Evolutionary conservation across 2,113 vertebrate species (phyloP), one percentile per base, ranked within the genome.

Genomic region (Colossoma macropomum): DNA sequence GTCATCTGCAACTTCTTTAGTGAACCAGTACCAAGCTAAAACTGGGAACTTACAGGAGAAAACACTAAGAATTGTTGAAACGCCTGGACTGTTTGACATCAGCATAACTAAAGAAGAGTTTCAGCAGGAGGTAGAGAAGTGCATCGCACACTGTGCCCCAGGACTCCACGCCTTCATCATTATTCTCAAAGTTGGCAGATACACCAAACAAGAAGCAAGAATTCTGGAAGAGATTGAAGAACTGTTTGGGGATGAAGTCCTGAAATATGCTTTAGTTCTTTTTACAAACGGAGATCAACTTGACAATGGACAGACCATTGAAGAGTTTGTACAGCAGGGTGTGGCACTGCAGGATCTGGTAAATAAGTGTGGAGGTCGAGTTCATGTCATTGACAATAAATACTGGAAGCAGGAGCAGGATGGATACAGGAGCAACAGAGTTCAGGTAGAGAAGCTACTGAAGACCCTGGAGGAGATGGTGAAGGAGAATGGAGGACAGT

Each of bases 271-370:
- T 0, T 32, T 80, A 16, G 41, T 88, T 30, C 77, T 88, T 17
- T 86, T 83, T 76, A 88, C 87, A n/a, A 72, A 82, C 7, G 85
- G 82, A 16, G 84, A 88, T 45, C 32, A 86, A 25, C 82, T 86
- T 0, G 69, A 84, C 2, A n/a, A 71, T 5, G 73, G 32, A 15
- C 76, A 77, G 41, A 85, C 34, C 72, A 85, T 83, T 0, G 48
- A 71, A n/a, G 70, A 83, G 2, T 80, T 82, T 71, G 52, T 84
- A 10, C 70, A 79, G 23, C 15, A n/a, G 17, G 80, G 74, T 48
- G 3, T 28, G n/a, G 28, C 73, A 15, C 77, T 87, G 17, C 34
- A 69, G 45, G 59, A 60, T 11, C 77, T 87, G 0, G 38, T 80
- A n/a, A 34, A 80, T n/a, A 74, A 41, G 38, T 84, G 85, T 76